Evolutionary conservation across 1,140 invertebrate genomes (phyloP).

Genomic region (Ceratoteleas bidentatus): DNA sequence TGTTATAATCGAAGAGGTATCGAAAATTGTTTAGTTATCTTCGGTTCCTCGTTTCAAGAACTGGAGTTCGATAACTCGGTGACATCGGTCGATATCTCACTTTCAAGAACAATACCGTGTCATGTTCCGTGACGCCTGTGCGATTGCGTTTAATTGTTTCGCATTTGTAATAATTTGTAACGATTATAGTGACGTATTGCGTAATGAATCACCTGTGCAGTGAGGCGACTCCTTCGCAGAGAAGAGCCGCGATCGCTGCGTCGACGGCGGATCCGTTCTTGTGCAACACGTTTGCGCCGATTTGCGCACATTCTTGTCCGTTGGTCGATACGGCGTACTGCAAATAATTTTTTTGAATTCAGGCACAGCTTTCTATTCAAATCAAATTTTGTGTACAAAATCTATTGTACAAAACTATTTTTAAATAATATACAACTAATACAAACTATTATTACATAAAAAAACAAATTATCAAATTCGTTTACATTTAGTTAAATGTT

Average conservation of each 20-base stretch:
- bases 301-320: conserved; percentile 75
- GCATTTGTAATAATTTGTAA: conserved; percentile 10
- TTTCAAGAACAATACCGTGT: not conserved
- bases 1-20: not conserved
- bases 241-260: conserved; percentile 88
- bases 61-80: not conserved
- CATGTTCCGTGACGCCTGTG: not conserved
- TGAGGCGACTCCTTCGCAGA: conserved; percentile 93
- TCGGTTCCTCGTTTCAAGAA: not conserved
- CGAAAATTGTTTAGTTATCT: not conserved
- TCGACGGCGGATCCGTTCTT: conserved; percentile 90
- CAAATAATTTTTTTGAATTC: too few relatives aligned
- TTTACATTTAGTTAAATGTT: too few relatives aligned
- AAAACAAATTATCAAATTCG: too few relatives aligned
- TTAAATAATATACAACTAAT: too few relatives aligned
- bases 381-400: too few relatives aligned
- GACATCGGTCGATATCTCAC: not conserved
- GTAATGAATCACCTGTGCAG: conserved; percentile 83
- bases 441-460: too few relatives aligned
- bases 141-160: conserved; percentile 19
- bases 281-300: conserved; percentile 82
- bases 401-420: too few relatives aligned
- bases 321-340: conserved; percentile 74
- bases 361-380: too few relatives aligned
- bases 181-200: conserved; percentile 11